These are phyloP conservation scores for Barypeithes pellucidus DNA, from an alignment of 2,888 invertebrate genomes.

Conservation along the genomic window DNA sequence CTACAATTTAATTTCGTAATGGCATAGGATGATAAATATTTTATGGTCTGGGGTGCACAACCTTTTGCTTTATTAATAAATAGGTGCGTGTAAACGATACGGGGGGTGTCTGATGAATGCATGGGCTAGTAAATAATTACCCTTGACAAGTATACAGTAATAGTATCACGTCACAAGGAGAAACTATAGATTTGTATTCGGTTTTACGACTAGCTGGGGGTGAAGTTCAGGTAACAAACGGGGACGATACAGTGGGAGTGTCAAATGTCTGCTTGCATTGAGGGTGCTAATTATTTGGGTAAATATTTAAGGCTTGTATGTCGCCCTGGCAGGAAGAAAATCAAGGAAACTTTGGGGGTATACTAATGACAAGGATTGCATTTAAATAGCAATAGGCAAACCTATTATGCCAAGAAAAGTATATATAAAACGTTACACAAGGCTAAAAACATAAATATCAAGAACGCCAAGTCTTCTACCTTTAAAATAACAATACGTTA, in stretches of 20 bases:
- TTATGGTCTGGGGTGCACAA: neutral
- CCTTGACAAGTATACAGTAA: neutral
- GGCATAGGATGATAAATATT: neutral
- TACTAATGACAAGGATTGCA: too few relatives aligned
- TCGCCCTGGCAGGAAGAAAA: too few relatives aligned
- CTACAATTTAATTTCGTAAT: neutral
- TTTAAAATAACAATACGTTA: constrained; percentile 7
- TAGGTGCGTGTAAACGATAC: neutral
- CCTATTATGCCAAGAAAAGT: too few relatives aligned
- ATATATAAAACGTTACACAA: neutral
- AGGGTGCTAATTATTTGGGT: neutral
- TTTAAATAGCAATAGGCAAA: too few relatives aligned
- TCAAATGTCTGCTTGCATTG: neutral
- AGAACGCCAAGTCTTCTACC: neutral
- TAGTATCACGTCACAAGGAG: neutral
- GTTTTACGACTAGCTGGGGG: neutral
- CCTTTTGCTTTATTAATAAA: neutral
- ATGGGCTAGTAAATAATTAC: constrained; percentile 1
- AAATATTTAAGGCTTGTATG: neutral
- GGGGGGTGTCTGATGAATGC: neutral
- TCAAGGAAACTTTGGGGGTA: too few relatives aligned
- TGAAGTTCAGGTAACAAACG: neutral
- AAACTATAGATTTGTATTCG: neutral
- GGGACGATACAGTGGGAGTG: constrained; percentile 4
- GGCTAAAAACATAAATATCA: neutral